A percentile compares a stretch with the other conserved stretches of the same genome.
These are phyloP conservation scores for Daboia siamensis DNA, from an alignment of 2,113 vertebrate genomes.

Conservation along the genomic window DNA sequence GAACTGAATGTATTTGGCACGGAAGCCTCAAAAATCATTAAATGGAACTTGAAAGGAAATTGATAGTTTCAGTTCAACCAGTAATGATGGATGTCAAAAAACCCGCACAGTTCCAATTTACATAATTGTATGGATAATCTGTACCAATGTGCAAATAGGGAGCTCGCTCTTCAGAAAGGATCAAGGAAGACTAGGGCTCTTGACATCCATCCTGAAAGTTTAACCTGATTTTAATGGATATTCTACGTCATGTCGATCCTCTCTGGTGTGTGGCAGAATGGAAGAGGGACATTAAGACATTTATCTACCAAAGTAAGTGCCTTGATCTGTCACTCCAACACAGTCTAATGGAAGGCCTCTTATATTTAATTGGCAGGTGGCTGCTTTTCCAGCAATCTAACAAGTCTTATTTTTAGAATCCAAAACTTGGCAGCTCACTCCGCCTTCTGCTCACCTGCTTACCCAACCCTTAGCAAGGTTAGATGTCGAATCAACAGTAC, in stretches of 20 bases:
- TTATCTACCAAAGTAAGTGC: background rate
- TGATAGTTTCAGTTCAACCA: background rate
- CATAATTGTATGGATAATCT: background rate
- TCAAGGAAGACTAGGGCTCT: background rate
- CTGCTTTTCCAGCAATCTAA: background rate
- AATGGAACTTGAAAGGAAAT: background rate
- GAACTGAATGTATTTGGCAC: background rate
- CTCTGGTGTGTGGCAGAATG: background rate
- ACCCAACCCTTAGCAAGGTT: slow-evolving; percentile 42
- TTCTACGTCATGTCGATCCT: background rate
- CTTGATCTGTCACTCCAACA: background rate
- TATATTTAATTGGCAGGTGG: background rate
- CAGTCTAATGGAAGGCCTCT: background rate
- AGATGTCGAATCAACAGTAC: slow-evolving; percentile 41
- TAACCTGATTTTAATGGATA: background rate
- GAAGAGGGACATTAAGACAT: background rate
- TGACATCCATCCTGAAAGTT: background rate
- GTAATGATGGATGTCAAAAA: background rate
- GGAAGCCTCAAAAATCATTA: background rate
- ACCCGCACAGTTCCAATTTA: background rate
- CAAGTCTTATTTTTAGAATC: slow-evolving; percentile 36
- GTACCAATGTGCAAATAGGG: background rate
- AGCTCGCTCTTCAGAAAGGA: background rate
- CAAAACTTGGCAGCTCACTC: slow-evolving; percentile 31
- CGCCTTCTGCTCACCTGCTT: background rate